A percentile compares a stretch with the other conserved stretches of the same genome.
Evolutionary conservation across 2,888 invertebrate genomes (phyloP).

Genomic region (Odontothrips loti): DNA sequence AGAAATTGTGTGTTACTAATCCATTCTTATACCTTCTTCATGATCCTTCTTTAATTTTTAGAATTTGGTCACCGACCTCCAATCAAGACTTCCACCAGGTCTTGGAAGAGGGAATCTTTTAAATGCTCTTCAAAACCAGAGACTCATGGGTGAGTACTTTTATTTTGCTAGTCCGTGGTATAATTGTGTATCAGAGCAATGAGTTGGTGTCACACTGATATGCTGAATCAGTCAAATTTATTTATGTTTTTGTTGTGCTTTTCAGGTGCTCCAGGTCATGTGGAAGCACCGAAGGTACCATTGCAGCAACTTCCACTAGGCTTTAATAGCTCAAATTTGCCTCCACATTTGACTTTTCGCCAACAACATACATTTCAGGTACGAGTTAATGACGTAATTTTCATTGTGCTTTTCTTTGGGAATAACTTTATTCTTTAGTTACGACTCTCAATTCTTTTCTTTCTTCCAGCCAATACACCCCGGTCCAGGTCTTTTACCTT

Average conservation of each 20-base stretch:
- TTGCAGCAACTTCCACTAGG: not conserved
- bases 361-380: constrained; percentile 1
- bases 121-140: constrained; percentile 32
- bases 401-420: not conserved
- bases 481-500: constrained; percentile 39
- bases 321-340: not conserved
- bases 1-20: not conserved
- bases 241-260: not conserved
- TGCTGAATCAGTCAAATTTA: too few species aligned
- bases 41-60: not conserved
- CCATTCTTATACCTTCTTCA: not conserved
- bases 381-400: not conserved
- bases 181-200: too few species aligned
- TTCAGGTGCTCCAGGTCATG: not conserved
- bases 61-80: not conserved
- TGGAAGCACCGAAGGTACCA: not conserved
- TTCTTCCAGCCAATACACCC: constrained; percentile 26
- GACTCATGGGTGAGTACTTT: constrained; percentile 33
- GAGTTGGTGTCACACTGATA: too few species aligned
- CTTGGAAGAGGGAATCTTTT: not conserved
- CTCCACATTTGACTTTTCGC: not conserved
- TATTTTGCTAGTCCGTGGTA: too few species aligned
- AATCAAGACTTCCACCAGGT: constrained; percentile 28
- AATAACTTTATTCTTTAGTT: too few species aligned
- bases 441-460: not conserved